Percentiles rank a stretch among this genome's conserved stretches.
Evolutionary conservation across 2,113 vertebrate species (phyloP).

Genomic region (Sander vitreus): DNA sequence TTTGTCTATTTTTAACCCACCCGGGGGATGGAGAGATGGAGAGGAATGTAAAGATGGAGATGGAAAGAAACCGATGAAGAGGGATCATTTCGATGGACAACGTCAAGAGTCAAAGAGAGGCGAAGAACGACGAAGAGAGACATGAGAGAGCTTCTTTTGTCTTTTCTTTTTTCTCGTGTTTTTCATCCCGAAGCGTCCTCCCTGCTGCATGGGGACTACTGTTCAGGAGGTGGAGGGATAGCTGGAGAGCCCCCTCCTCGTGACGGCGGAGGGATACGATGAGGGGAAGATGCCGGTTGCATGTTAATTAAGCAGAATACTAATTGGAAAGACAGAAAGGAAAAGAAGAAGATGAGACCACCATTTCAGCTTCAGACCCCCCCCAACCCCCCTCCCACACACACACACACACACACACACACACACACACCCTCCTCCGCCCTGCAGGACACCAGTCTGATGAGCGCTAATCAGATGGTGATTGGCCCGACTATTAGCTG

Average conservation of each 20-base stretch:
- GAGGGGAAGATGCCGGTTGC: conserved; percentile 69
- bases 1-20: conserved; percentile 17
- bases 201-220: conserved; percentile 40
- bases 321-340: conserved; percentile 69
- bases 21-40: not conserved
- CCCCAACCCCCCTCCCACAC: not conserved
- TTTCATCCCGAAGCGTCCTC: conserved; percentile 16
- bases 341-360: conserved; percentile 45
- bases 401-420: too few relatives aligned
- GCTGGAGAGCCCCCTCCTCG: conserved; percentile 29
- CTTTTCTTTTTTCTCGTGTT: not conserved
- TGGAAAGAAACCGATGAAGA: not conserved
- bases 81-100: not conserved
- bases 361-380: conserved; percentile 49
- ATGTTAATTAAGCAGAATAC: conserved; percentile 81
- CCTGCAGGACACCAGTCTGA: conserved; percentile 61
- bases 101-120: conserved; percentile 23
- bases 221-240: conserved; percentile 40
- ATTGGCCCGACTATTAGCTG: conserved; percentile 15
- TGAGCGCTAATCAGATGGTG: conserved; percentile 61
- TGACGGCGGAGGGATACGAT: conserved; percentile 62
- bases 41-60: conserved; percentile 32
- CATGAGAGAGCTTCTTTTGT: not conserved
- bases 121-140: not conserved
- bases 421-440: not conserved